phyloP scores from a whole-genome alignment of 2,113 vertebrate genomes.

The Gobiocypris rarus region DNA sequence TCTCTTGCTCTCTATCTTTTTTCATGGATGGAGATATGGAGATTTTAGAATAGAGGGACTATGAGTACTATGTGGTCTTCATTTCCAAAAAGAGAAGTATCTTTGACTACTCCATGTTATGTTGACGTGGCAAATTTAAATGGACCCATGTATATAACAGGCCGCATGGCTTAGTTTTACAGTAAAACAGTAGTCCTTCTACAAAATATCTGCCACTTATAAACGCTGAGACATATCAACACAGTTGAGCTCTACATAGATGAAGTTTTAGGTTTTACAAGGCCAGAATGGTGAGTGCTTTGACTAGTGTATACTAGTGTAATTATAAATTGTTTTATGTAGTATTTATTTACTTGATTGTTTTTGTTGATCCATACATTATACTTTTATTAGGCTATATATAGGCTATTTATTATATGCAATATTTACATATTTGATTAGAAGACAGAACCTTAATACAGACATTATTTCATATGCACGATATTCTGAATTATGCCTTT shows the following conservation, averaged over 20 bases:
- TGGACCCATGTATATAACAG: constrained; percentile 53
- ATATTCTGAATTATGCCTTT: neutral
- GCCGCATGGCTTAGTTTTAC: constrained; percentile 49
- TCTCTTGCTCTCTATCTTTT: constrained; percentile 32
- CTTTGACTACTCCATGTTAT: constrained; percentile 11
- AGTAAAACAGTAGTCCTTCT: constrained; percentile 55
- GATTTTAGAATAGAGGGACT: constrained; percentile 50
- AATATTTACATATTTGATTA: neutral
- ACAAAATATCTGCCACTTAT: constrained; percentile 64
- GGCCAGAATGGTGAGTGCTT: constrained; percentile 75
- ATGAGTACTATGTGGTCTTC: constrained; percentile 62
- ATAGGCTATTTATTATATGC: neutral
- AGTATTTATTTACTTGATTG: neutral
- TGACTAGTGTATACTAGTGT: neutral
- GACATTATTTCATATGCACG: neutral
- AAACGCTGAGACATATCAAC: constrained; percentile 5
- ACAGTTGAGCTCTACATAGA: neutral
- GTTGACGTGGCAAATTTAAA: constrained; percentile 74
- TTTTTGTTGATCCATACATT: neutral
- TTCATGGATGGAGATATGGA: constrained; percentile 67
- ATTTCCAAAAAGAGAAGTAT: constrained; percentile 79
- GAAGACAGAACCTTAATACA: neutral
- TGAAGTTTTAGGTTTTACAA: constrained; percentile 42
- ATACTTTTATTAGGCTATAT: neutral
- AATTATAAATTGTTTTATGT: neutral